Evolutionary conservation across 2,797 vertebrate species (phyloP), one percentile per base, ranked within the genome.

Genomic region (Malurus splendens): DNA sequence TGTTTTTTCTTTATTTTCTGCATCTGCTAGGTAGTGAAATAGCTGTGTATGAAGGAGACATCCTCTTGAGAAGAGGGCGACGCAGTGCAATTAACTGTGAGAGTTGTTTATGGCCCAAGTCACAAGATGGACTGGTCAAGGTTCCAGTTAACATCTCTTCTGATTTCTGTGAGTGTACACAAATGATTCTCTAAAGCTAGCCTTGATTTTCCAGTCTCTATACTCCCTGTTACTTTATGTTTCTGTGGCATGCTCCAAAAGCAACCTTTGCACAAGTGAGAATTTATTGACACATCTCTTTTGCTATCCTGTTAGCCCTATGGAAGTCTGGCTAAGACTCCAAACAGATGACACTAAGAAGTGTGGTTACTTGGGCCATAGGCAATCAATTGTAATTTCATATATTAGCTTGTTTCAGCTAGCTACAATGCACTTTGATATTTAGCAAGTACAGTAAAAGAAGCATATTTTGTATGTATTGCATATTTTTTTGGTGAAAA

Each of bases 131-230:
- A 67, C 54, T 91, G 9, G 96, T 96, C 78, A 96, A 90, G 44
- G 92, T 97, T 81, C 96, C 96, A 56, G 64, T 96, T 78, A 93
- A 94, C 59, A 86, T 97, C 76, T 96, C 96, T 57, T 56, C 94
- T 71, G 91, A 93, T 44, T 96, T 95, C 90, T 93, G 96, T 97
- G 87, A 92, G 96, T 88, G 13, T 32, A 16, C 56, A 56, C n/a
- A 73, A 76, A 86, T 50, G 38, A 39, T 68, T 33, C 47, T 68
- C 47, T 65, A 16, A 77, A 82, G 30, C 74, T 61, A 85, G 68
- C 23, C 28, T 41, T 39, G 54, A 82, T 75, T 38, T 88, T 85
- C 66, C 2, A 5, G 39, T 47, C 39, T 20, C 56, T 70, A 12
- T 44, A 7, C 7, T 57, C 38, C 39, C n/a, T 72, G 28, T 50